Conservation (phyloP, 2,888 invertebrate genomes). For the Xanthia icteritia region DNA sequence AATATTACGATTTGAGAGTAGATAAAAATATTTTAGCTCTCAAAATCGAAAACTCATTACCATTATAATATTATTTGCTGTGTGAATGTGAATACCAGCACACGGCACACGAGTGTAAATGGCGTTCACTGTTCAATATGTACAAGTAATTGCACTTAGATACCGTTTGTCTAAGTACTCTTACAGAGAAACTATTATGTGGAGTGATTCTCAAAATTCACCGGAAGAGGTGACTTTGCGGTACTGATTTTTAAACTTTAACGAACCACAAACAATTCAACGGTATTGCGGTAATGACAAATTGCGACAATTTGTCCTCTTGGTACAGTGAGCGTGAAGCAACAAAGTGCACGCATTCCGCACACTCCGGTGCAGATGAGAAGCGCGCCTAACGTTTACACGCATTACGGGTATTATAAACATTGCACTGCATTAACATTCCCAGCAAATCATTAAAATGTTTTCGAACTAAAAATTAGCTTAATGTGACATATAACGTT, state of each 20-base stretch:
- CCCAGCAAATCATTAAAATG: conserved; percentile 48
- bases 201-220: conserved; percentile 74
- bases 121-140: conserved; percentile 60
- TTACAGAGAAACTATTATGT: conserved; percentile 70
- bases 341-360: conserved; percentile 62
- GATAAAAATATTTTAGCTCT: conserved; percentile 18
- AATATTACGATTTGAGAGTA: too few relatives aligned
- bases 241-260: conserved; percentile 72
- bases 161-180: conserved; percentile 71
- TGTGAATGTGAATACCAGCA: conserved; percentile 40
- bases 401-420: conserved; percentile 53
- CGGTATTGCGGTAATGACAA: conserved; percentile 74
- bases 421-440: conserved; percentile 58
- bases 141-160: conserved; percentile 69
- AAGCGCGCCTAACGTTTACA: conserved; percentile 51
- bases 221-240: conserved; percentile 73
- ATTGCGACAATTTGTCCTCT: conserved; percentile 69
- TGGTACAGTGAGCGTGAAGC: conserved; percentile 56
- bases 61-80: conserved; percentile 44
- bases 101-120: conserved; percentile 42
- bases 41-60: conserved; percentile 37
- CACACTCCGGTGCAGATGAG: conserved; percentile 27
- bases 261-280: conserved; percentile 78
- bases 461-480: conserved; percentile 32
- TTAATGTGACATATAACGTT: conserved; percentile 34